phyloP scores from a whole-genome alignment of 2,113 vertebrate genomes.

The Cyprinus carpio region DNA sequence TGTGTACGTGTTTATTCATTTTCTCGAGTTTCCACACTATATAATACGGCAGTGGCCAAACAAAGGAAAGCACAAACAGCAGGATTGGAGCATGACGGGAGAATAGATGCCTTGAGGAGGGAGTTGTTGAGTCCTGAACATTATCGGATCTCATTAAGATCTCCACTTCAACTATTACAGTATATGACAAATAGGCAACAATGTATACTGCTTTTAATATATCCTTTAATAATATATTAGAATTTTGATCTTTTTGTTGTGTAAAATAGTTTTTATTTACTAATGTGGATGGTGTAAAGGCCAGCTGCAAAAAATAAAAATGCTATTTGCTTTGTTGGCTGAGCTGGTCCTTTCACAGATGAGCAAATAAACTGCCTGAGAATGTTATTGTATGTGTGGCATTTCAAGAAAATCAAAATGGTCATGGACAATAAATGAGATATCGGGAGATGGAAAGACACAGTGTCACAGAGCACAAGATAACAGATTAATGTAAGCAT shows the following conservation, averaged over 20 bases:
- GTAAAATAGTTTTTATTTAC: background rate
- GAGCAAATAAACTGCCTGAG: slow-evolving; percentile 25
- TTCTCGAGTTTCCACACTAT: slow-evolving; percentile 26
- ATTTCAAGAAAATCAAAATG: slow-evolving; percentile 26
- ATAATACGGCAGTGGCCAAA: background rate
- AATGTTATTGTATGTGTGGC: slow-evolving; percentile 6
- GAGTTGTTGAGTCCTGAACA: background rate
- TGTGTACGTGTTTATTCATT: slow-evolving; percentile 5
- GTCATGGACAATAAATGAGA: slow-evolving; percentile 24
- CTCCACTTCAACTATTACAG: background rate
- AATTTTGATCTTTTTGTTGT: background rate
- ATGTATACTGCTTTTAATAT: background rate
- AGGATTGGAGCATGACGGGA: background rate
- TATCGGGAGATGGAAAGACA: slow-evolving; percentile 12
- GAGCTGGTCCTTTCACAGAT: slow-evolving; percentile 4
- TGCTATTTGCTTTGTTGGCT: background rate
- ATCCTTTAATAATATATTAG: too few relatives aligned
- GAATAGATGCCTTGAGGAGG: background rate
- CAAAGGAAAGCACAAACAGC: slow-evolving; percentile 18
- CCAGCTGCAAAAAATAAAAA: background rate
- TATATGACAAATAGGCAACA: background rate
- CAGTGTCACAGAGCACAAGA: background rate
- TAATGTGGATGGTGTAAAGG: background rate
- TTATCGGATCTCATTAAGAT: background rate
- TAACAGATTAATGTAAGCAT: slow-evolving; percentile 16